A percentile compares a stretch with the other conserved stretches of the same genome.
These are phyloP conservation scores for Parazoanthus darwini DNA, from an alignment of 92 coral and sea anemone species.

Conservation along the genomic window DNA sequence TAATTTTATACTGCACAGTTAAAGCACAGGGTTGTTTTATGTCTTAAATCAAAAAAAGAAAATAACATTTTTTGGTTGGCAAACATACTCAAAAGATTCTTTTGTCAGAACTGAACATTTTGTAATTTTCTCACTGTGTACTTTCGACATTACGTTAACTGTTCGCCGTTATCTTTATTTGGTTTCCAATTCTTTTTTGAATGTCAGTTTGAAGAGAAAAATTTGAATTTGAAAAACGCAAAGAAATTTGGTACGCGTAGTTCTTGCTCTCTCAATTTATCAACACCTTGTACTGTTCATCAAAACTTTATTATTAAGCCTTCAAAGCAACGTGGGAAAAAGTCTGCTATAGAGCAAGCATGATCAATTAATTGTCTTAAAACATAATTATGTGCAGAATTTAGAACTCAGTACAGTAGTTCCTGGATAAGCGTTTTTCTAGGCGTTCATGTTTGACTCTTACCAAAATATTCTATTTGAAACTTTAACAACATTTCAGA, in stretches of 20 bases:
- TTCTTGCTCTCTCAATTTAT: not conserved
- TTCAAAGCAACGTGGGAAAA: not conserved
- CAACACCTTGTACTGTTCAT: not conserved
- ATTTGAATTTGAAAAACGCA: not conserved
- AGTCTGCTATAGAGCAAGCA: not conserved
- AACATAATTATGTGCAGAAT: not conserved
- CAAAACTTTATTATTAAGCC: not conserved
- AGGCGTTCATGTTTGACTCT: not conserved
- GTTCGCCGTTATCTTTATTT: not conserved
- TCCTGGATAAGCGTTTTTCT: not conserved
- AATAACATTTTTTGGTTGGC: not conserved
- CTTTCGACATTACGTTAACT: too few relatives aligned
- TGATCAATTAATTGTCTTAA: not conserved
- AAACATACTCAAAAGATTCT: not conserved
- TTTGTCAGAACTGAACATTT: not conserved
- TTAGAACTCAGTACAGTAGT: not conserved
- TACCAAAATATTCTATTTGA: not conserved
- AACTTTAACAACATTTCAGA: constrained; percentile 21
- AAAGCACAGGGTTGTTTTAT: too few relatives aligned
- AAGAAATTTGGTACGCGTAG: not conserved
- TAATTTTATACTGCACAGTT: not conserved
- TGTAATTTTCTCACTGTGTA: not conserved
- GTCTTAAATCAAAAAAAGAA: too few relatives aligned
- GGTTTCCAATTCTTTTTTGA: not conserved
- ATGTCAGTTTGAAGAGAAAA: not conserved